Base-by-base conservation (phyloP, 2,113 vertebrate genomes). In the Agapornis roseicollis region DNA sequence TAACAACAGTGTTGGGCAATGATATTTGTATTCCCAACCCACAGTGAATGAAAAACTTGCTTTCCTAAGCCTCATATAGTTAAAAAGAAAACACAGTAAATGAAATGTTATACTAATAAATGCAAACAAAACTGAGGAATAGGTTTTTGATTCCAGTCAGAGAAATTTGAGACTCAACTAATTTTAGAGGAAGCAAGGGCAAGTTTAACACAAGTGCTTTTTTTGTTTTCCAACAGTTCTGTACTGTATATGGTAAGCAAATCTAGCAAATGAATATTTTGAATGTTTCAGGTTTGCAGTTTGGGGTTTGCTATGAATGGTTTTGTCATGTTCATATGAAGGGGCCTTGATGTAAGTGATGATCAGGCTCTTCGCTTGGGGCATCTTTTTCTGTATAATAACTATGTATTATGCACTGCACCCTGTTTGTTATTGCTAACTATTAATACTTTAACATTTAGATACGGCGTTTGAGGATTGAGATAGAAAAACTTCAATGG, bases 401-500 rank as follows among this genome's bases (percentile, higher is more conserved):
- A 50, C 50, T 47, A 17, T 3, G 6, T 28, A 24, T 46, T 70
- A 18, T 23, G 64, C 12, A 58, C 42, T 60, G 44, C 2, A 5
- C 13, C 37, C 44, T 83, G 17, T 61, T 73, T 41, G 55, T 56
- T 74, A 19, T 64, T 84, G 8, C 42, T 93, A 44, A 93, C 41
- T 41, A 39, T 90, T 74, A 80, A 3, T 39, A 90, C 58, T 89
- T 95, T 84, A 17, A 86, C 60, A 9, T 68, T 46, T 96, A 99
- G 99, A 99, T 99, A 80, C 98, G 99, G 39, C 98, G 99, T 94
- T 97, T 99, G 97, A 98, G 99, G 96, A 99, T 99, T 56, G 99
- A 99, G 96, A 99, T 99, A 29, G 99, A 99, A 96, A 99, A 99
- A 49, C 98, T 99, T 29, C 99, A 99, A 80, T 99, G 99, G 99